Evolutionary conservation across 2,797 vertebrate genomes (phyloP).

Genomic region (Rhyacichthys aspro): DNA sequence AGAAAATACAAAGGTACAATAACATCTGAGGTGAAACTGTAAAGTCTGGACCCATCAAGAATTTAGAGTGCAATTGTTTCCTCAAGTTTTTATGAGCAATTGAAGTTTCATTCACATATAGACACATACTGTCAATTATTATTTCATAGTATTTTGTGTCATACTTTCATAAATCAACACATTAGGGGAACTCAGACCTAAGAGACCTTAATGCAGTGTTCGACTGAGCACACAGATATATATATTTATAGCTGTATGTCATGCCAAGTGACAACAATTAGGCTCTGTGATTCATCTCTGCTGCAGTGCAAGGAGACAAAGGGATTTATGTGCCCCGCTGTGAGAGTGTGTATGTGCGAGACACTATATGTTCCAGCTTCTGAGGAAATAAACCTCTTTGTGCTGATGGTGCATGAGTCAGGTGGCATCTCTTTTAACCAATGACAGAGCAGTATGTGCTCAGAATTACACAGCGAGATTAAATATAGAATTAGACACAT

Average conservation of each 20-base stretch:
- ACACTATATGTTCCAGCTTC: conserved; percentile 26
- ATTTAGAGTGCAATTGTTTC: too few relatives aligned
- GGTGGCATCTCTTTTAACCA: conserved; percentile 36
- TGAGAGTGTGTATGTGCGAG: conserved; percentile 4
- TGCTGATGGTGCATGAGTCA: conserved; percentile 20
- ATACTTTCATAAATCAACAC: too few relatives aligned
- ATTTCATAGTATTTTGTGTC: too few relatives aligned
- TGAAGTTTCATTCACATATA: too few relatives aligned
- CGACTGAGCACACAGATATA: conserved; percentile 8
- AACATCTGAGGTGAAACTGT: too few relatives aligned
- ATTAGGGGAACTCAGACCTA: too few relatives aligned
- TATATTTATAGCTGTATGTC: conserved; percentile 33
- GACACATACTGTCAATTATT: too few relatives aligned
- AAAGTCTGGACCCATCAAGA: too few relatives aligned
- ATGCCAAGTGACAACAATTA: conserved; percentile 43
- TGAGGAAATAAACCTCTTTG: conserved; percentile 30
- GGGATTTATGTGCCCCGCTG: conserved; percentile 40
- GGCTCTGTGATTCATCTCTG: conserved; percentile 36
- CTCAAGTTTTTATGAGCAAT: too few relatives aligned
- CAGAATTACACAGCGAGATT: conserved; percentile 30
- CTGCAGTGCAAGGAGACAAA: conserved; percentile 27
- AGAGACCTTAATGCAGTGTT: background rate
- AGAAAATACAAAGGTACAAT: too few relatives aligned
- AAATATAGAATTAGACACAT: conserved; percentile 29
- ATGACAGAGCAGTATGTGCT: conserved; percentile 4